Evolutionary conservation across 2,113 vertebrate species (phyloP).

Genomic region (Poeciliopsis retropinna): DNA sequence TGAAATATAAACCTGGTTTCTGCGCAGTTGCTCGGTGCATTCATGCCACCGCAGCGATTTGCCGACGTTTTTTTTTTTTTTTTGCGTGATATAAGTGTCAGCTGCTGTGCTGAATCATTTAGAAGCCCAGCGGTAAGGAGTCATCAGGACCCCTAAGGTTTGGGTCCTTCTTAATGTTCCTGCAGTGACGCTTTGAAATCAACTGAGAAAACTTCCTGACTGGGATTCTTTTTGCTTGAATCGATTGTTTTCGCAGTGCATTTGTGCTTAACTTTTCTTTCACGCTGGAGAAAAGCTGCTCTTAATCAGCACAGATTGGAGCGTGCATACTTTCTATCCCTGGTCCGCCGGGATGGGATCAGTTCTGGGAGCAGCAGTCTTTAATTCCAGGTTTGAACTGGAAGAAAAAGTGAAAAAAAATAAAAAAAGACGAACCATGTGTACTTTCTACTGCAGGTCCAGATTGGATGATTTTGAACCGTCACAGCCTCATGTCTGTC

Average conservation of each 20-base stretch:
- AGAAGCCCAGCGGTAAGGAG: conserved; percentile 20
- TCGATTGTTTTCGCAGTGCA: background rate
- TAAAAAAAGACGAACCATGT: background rate
- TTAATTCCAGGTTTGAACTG: background rate
- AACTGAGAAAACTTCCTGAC: background rate
- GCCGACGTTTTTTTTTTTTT: conserved; percentile 11
- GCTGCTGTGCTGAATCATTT: conserved; percentile 56
- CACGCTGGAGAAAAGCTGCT: background rate
- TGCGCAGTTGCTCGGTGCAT: background rate
- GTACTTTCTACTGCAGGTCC: no score
- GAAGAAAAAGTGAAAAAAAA: background rate
- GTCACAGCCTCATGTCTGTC: no score
- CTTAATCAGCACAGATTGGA: background rate
- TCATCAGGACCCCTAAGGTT: conserved; percentile 45
- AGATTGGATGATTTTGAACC: no score
- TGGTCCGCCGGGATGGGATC: background rate
- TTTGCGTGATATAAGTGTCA: conserved; percentile 13
- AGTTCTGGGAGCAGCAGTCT: no score
- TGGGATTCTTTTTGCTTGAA: background rate
- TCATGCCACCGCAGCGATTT: conserved; percentile 16
- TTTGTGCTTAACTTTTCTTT: background rate
- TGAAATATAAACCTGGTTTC: background rate
- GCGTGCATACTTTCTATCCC: background rate
- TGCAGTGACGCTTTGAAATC: background rate
- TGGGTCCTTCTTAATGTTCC: conserved; percentile 40